Evolutionary conservation across 2,888 invertebrate species (phyloP).

Genomic region (Ischnus inquisitorius): DNA sequence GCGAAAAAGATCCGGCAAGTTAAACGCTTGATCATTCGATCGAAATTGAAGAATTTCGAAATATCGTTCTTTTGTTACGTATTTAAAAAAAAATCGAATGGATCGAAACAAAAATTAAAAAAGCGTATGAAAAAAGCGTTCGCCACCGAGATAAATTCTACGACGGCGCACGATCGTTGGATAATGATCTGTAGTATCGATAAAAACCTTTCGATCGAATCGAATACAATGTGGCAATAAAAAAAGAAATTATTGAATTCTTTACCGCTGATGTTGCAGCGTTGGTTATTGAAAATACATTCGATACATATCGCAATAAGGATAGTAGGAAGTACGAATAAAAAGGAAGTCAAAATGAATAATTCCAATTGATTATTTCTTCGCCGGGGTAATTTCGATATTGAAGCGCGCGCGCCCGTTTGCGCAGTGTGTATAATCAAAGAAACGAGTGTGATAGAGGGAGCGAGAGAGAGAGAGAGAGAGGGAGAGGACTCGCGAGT

Average conservation of each 20-base stretch:
- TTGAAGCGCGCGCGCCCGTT: slow-evolving; percentile 21
- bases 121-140: too few relatives aligned
- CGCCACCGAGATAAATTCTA: too few relatives aligned
- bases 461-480: background rate
- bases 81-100: too few relatives aligned
- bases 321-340: background rate
- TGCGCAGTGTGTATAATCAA: slow-evolving; percentile 28
- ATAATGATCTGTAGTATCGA: too few relatives aligned
- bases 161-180: too few relatives aligned
- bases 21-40: background rate
- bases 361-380: slow-evolving; percentile 60
- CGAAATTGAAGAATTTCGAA: background rate
- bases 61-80: too few relatives aligned
- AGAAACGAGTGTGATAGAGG: background rate
- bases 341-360: slow-evolving; percentile 55
- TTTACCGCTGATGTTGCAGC: background rate
- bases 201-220: too few relatives aligned
- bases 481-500: background rate
- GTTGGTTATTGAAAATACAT: slow-evolving; percentile 16
- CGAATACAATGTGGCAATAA: too few relatives aligned
- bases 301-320: slow-evolving; percentile 1
- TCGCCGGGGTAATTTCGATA: slow-evolving; percentile 51
- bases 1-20: background rate
- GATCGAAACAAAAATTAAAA: too few relatives aligned
- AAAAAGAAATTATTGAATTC: background rate